Percentiles rank a stretch among this genome's conserved stretches.
Conservation (phyloP, 1,140 invertebrate genomes). For the Bombus vancouverensis region DNA sequence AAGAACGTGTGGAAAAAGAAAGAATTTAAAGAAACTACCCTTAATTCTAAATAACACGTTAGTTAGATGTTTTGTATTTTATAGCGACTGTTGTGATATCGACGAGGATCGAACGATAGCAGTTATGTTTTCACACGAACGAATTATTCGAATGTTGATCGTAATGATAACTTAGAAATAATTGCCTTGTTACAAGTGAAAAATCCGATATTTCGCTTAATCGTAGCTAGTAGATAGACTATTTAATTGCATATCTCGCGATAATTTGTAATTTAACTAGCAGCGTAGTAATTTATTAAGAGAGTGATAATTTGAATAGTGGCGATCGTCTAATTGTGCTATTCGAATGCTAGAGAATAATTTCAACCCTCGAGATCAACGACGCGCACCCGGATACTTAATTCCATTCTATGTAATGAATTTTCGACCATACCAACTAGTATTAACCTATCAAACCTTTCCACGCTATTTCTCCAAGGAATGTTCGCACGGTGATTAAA, state of each 20-base stretch:
- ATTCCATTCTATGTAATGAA: not conserved
- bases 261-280: not conserved
- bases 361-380: too few relatives aligned
- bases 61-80: slow-evolving; percentile 11
- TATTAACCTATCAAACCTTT: too few relatives aligned
- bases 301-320: not conserved
- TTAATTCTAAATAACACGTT: slow-evolving; percentile 2
- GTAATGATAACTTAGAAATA: not conserved
- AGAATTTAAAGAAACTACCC: not conserved
- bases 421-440: too few relatives aligned
- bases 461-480: too few relatives aligned
- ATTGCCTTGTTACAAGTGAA: not conserved
- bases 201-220: not conserved
- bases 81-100: slow-evolving; percentile 27
- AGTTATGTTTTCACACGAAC: not conserved
- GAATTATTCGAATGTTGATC: not conserved
- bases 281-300: slow-evolving; percentile 6
- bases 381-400: not conserved
- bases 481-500: too few relatives aligned
- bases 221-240: not conserved
- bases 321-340: not conserved
- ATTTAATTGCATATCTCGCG: not conserved
- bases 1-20: too few relatives aligned
- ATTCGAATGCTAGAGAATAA: not conserved
- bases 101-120: slow-evolving; percentile 7